These are phyloP conservation scores for Pseudolaguvia tuberculata DNA, from an alignment of 2,113 vertebrate genomes.

Conservation along the genomic window DNA sequence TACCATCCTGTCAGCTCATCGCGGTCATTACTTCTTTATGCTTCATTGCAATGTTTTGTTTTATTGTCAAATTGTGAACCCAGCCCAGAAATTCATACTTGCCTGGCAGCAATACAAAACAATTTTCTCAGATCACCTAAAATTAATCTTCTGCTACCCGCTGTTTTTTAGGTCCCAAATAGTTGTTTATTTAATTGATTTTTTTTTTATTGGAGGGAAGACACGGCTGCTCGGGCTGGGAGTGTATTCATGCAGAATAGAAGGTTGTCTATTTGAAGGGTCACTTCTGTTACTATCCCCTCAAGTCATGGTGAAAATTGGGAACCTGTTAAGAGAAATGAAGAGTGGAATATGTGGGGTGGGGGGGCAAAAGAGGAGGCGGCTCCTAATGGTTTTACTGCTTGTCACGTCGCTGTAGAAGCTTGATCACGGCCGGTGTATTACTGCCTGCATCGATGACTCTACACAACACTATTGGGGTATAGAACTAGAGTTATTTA, in stretches of 20 bases:
- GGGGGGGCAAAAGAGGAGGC: neutral
- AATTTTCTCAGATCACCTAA: constrained; percentile 59
- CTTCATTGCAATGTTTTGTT: neutral
- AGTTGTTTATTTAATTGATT: constrained; percentile 49
- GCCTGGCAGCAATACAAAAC: constrained; percentile 53
- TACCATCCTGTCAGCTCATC: neutral
- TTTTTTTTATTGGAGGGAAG: neutral
- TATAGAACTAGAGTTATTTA: neutral
- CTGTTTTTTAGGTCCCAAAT: constrained; percentile 49
- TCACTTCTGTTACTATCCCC: constrained; percentile 50
- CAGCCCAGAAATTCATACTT: constrained; percentile 51
- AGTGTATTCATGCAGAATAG: constrained; percentile 47
- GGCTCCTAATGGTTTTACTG: neutral
- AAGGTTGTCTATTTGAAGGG: constrained; percentile 49
- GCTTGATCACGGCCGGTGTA: neutral
- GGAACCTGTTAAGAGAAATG: constrained; percentile 37
- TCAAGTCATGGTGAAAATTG: constrained; percentile 47
- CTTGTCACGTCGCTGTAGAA: too few species aligned
- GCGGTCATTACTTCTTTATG: constrained; percentile 1
- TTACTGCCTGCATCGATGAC: too few species aligned
- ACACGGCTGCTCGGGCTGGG: constrained; percentile 12
- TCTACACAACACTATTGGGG: neutral
- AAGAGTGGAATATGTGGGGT: constrained; percentile 28
- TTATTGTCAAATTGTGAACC: neutral
- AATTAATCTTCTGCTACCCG: constrained; percentile 53